Percentiles rank a stretch among this genome's conserved stretches.
phyloP scores from a whole-genome alignment of 2,888 invertebrate species.

The Pterobdella sp. region DNA sequence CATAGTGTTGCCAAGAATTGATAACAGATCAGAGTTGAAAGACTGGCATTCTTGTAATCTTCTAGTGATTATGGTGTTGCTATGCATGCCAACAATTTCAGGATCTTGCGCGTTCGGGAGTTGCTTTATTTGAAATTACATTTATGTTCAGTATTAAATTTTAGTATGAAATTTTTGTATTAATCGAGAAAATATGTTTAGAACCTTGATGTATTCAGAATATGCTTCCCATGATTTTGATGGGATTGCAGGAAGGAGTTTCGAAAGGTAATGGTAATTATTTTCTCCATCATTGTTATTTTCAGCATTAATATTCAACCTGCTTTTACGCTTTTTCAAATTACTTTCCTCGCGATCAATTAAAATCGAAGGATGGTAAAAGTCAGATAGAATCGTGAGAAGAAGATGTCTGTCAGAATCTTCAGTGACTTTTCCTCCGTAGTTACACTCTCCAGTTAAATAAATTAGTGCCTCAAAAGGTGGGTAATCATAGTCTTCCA shows the following conservation, averaged over 20 bases:
- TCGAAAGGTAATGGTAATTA: background rate
- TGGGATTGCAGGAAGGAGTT: slow-evolving; percentile 62
- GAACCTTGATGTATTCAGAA: slow-evolving; percentile 62
- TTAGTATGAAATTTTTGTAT: background rate
- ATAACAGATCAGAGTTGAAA: background rate
- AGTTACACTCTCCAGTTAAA: slow-evolving; percentile 85
- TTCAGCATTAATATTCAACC: background rate
- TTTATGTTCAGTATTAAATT: slow-evolving; percentile 60
- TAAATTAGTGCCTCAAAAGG: slow-evolving; percentile 79
- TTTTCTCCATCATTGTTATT: background rate
- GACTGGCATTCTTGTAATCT: slow-evolving; percentile 61
- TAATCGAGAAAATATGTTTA: slow-evolving; percentile 31
- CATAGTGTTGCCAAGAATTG: background rate
- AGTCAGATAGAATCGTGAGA: slow-evolving; percentile 70
- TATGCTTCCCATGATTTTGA: slow-evolving; percentile 62
- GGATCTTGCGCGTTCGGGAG: slow-evolving; percentile 71
- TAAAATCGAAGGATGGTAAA: slow-evolving; percentile 59
- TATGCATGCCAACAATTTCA: slow-evolving; percentile 79
- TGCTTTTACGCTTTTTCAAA: background rate
- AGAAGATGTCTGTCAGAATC: slow-evolving; percentile 85
- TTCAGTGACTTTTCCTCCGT: slow-evolving; percentile 88
- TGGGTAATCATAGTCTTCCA: slow-evolving; percentile 73
- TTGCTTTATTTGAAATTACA: slow-evolving; percentile 61
- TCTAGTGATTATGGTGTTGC: slow-evolving; percentile 79
- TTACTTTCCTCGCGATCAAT: slow-evolving; percentile 46